Base-by-base conservation (phyloP, 2,888 invertebrate genomes). In the Syrista parreyssii region DNA sequence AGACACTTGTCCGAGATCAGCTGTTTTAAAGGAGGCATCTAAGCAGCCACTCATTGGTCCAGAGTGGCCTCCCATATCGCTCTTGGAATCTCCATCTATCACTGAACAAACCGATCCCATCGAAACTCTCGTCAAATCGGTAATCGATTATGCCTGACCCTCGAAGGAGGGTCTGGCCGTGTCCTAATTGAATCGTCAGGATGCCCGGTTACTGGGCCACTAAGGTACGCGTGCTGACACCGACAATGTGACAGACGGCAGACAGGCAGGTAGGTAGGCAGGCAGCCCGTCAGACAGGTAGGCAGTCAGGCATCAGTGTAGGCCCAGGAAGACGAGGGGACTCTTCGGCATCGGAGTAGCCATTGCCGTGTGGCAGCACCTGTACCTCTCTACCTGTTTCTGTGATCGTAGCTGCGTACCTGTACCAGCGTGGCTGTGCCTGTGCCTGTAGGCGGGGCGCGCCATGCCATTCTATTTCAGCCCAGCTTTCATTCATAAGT, bases 401-500 rank as follows among this genome's bases (percentile, higher is more conserved):
- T 31, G 71, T 12, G 71, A 31, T 71, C 71, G 71, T 32, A 32
- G 31, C 71, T 32, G 71, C 32, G 71, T 74, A 74, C 74, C 74
- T 74, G 74, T 23, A 11, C 35, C 74, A 55, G 55, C 35, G 82
- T 77, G 78, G 78, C 79, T 79, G 79, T 82, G 78, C 75, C 82
- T 76, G 76, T 77, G 81, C 79, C 83, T 84, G 89, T 89, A 89
- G 90, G 90, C 89, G 89, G 89, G 87, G 88, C 90, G 85, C 88
- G 85, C 84, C 85, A 85, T 89, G 88, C 90, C 89, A 90, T 89
- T 91, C 91, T 91, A 90, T 90, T 91, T 90, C 89, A 89, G 89
- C 88, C 81, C 86, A 84, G 88, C 87, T 90, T 90, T 90, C 91
- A 90, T 91, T 91, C 91, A 91, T 90, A 91, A 91, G 89, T 90